phyloP scores from a whole-genome alignment of 2,113 vertebrate species.

The Mustelus asterias region DNA sequence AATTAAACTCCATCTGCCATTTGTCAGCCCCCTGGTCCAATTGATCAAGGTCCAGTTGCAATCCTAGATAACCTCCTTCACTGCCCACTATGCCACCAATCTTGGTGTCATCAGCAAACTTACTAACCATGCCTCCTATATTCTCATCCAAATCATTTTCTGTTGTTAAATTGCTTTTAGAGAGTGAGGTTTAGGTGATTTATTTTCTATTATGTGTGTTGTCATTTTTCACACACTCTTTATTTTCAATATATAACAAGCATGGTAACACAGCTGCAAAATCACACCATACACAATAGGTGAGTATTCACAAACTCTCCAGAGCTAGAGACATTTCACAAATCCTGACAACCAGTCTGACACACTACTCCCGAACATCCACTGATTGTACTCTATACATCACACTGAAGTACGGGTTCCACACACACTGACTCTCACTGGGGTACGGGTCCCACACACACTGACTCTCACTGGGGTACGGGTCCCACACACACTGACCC shows the following conservation, averaged over 20 bases:
- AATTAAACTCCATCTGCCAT: too few species aligned
- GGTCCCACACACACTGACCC: neutral
- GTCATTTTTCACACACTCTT: neutral
- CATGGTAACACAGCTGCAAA: neutral
- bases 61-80: too few species aligned
- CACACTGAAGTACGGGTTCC: neutral
- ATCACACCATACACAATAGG: neutral
- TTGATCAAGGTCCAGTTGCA: too few species aligned
- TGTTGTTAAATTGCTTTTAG: neutral
- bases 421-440: neutral
- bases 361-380: neutral
- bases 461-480: neutral
- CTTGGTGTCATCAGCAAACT: too few species aligned
- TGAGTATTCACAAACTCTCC: neutral
- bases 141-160: neutral
- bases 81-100: too few species aligned
- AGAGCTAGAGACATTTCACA: neutral
- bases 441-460: neutral
- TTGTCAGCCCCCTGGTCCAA: too few species aligned
- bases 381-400: neutral
- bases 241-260: neutral
- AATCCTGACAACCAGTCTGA: neutral
- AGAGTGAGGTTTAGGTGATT: neutral
- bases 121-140: too few species aligned
- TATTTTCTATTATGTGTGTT: neutral